phyloP scores from a whole-genome alignment of 2,113 vertebrate species.

The Ammodytes marinus region DNA sequence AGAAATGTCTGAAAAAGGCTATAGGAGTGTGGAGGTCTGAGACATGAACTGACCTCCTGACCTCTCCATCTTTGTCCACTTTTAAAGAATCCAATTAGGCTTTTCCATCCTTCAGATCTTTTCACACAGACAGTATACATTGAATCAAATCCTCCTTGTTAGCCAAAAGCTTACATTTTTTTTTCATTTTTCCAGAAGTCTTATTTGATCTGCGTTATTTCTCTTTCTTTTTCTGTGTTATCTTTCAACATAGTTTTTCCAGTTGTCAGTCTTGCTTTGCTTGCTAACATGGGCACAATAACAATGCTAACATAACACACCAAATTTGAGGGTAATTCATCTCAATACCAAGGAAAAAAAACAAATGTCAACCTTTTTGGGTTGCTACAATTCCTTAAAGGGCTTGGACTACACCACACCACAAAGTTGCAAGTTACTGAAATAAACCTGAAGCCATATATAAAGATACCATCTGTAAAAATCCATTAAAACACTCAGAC shows the following conservation, averaged over 20 bases:
- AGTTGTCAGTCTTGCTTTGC: too few relatives aligned
- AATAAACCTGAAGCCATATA: background rate
- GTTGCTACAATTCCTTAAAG: background rate
- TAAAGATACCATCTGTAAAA: background rate
- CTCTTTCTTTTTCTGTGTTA: too few relatives aligned
- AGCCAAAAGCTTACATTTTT: background rate
- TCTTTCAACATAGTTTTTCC: too few relatives aligned
- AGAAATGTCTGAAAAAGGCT: background rate
- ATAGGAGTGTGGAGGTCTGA: background rate
- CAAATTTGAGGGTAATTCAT: background rate
- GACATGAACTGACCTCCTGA: slow-evolving; percentile 17
- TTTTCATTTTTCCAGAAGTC: background rate
- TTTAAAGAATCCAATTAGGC: slow-evolving; percentile 45
- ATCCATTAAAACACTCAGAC: background rate
- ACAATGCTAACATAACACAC: too few relatives aligned
- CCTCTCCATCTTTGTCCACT: slow-evolving; percentile 4
- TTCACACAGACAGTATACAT: background rate
- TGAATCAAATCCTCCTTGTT: background rate
- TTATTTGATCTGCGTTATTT: background rate
- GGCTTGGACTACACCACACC: background rate
- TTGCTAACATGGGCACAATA: too few relatives aligned
- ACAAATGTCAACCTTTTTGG: too few relatives aligned
- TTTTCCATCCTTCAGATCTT: background rate
- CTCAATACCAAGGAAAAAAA: too few relatives aligned
- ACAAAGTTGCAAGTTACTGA: background rate